Evolutionary conservation across 2,113 vertebrate genomes (phyloP).

Genomic region (Triplophysa tibetana): DNA sequence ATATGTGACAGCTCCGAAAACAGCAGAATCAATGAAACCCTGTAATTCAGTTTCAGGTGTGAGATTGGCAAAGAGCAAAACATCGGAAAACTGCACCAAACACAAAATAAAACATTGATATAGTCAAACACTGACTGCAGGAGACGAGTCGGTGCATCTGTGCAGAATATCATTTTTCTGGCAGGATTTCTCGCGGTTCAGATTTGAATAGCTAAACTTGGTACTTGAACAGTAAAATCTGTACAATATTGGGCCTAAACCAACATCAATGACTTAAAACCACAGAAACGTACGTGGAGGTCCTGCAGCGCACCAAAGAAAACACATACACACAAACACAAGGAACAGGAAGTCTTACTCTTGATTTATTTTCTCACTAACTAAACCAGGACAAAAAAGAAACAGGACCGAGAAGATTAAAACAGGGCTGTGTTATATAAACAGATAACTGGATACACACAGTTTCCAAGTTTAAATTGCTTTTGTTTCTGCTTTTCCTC

Average conservation of each 20-base stretch:
- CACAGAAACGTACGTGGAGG: background rate
- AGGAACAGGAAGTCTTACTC: background rate
- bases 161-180: no score
- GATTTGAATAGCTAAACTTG: background rate
- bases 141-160: no score
- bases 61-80: no score
- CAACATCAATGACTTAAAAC: background rate
- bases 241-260: background rate
- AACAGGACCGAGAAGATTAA: background rate
- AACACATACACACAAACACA: background rate
- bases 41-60: no score
- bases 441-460: conserved; percentile 16
- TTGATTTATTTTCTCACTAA: background rate
- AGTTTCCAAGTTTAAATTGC: conserved; percentile 18
- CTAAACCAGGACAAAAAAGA: background rate
- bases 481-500: conserved; percentile 1
- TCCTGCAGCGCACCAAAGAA: background rate
- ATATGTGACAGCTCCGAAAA: background rate
- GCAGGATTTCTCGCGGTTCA: background rate
- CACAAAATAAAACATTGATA: no score
- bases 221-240: background rate
- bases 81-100: no score
- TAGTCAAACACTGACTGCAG: no score
- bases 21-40: no score
- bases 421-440: background rate